A percentile compares a stretch with the other conserved stretches of the same genome.
Conservation (phyloP, 1,140 invertebrate genomes). For the Teleogryllus occipitalis region DNA sequence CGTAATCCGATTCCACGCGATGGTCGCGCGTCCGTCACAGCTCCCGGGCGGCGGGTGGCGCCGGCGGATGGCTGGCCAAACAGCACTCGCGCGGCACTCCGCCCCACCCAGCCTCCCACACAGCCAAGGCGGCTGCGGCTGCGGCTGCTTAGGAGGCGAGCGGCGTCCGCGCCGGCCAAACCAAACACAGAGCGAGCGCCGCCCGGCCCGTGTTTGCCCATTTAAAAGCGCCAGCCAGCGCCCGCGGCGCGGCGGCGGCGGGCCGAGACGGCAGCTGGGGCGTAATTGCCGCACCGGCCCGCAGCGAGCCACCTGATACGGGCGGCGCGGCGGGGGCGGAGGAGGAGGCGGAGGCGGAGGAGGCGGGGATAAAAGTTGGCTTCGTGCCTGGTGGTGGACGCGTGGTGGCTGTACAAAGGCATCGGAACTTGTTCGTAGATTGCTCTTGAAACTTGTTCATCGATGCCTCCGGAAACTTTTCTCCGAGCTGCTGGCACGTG, state of each 20-base stretch:
- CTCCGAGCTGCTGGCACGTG: too few relatives aligned
- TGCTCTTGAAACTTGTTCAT: too few relatives aligned
- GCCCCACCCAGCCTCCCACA: neutral
- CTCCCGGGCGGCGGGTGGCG: too few relatives aligned
- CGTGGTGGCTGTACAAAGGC: too few relatives aligned
- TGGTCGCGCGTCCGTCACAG: neutral
- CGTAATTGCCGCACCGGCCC: neutral
- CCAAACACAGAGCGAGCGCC: neutral
- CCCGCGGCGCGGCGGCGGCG: too few relatives aligned
- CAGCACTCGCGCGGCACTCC: neutral
- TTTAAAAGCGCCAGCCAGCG: neutral
- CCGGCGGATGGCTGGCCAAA: neutral
- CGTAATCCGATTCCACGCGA: neutral
- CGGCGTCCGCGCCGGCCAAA: neutral
- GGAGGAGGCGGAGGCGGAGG: neutral
- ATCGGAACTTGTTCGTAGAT: too few relatives aligned
- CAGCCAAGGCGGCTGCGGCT: too few relatives aligned
- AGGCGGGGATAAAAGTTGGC: too few relatives aligned
- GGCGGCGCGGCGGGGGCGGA: neutral
- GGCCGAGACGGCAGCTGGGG: neutral
- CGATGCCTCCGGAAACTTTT: too few relatives aligned
- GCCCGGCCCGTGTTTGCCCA: neutral
- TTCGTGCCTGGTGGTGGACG: too few relatives aligned
- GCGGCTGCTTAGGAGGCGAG: neutral
- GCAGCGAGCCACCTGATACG: slow-evolving; percentile 2